These are phyloP conservation scores for Aphelenchoides fujianensis DNA, from an alignment of 1,140 invertebrate species.

Conservation along the genomic window DNA sequence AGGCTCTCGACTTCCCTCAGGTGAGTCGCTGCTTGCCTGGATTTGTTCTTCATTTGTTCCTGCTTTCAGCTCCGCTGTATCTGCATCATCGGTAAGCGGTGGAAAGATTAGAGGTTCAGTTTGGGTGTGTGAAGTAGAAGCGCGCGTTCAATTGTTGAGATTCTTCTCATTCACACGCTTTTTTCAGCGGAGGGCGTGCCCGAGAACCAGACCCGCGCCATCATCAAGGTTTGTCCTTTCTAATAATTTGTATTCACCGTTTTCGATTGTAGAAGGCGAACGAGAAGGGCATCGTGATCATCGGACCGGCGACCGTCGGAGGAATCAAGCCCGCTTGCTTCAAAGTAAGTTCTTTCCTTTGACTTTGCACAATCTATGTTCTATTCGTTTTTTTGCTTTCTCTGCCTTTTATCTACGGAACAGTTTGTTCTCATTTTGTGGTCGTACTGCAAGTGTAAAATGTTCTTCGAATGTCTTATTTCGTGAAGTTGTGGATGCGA, in stretches of 20 bases:
- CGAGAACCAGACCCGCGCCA: constrained; percentile 91
- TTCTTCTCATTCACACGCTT: neutral
- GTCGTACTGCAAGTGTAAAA: no score
- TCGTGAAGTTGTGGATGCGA: no score
- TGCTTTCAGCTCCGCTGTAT: constrained; percentile 78
- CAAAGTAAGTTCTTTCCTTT: no score
- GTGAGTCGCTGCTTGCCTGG: constrained; percentile 55
- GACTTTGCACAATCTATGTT: no score
- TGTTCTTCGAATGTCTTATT: no score
- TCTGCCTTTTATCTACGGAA: no score
- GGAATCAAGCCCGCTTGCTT: constrained; percentile 98
- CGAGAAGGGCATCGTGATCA: constrained; percentile 78
- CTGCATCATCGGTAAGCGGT: constrained; percentile 98
- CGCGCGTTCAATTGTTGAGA: constrained; percentile 60
- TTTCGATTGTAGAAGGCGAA: constrained; percentile 68
- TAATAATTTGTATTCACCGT: constrained; percentile 16
- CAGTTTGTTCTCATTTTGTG: no score
- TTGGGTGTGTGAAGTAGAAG: no score
- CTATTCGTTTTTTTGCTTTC: no score
- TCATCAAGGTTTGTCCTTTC: constrained; percentile 71
- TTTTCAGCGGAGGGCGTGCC: constrained; percentile 77
- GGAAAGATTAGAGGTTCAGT: no score
- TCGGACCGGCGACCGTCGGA: constrained; percentile 88
- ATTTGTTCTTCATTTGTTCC: no score
- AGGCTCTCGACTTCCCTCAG: constrained; percentile 85